Evolutionary conservation across 2,797 vertebrate species (phyloP).

Genomic region (Karalla daura): DNA sequence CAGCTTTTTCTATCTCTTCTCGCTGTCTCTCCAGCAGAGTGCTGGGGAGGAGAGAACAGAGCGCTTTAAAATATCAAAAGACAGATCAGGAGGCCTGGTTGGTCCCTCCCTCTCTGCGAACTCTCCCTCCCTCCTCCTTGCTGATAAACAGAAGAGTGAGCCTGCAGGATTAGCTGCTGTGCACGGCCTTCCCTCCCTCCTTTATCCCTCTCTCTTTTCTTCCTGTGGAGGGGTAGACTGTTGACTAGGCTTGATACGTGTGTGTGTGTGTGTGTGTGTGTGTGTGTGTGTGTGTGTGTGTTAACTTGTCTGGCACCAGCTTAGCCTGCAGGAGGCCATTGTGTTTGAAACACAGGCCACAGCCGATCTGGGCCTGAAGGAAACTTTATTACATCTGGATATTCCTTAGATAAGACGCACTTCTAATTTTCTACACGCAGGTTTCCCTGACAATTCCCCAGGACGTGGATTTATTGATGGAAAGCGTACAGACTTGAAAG

Average conservation of each 20-base stretch:
- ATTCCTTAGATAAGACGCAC: slow-evolving; percentile 49
- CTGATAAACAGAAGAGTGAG: slow-evolving; percentile 80
- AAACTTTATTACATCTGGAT: slow-evolving; percentile 73
- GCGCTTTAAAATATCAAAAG: slow-evolving; percentile 88
- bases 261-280: slow-evolving; percentile 50
- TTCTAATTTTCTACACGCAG: slow-evolving; percentile 29
- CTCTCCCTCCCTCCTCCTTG: slow-evolving; percentile 67
- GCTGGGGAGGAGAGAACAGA: slow-evolving; percentile 81
- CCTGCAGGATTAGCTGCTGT: slow-evolving; percentile 77
- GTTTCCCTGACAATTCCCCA: slow-evolving; percentile 4
- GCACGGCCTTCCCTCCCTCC: slow-evolving; percentile 64
- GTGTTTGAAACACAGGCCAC: slow-evolving; percentile 65
- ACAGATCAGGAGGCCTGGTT: slow-evolving; percentile 79
- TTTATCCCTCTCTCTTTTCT: slow-evolving; percentile 73
- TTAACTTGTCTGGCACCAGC: slow-evolving; percentile 75
- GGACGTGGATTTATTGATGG: not conserved
- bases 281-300: slow-evolving; percentile 50
- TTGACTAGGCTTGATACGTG: slow-evolving; percentile 66
- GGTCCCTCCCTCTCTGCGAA: slow-evolving; percentile 65
- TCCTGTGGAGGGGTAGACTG: slow-evolving; percentile 65
- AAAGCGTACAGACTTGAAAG: too few relatives aligned
- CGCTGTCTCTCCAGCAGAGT: slow-evolving; percentile 55
- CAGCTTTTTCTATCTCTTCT: slow-evolving; percentile 56
- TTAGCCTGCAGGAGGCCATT: slow-evolving; percentile 74
- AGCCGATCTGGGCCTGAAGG: slow-evolving; percentile 52